Conservation (phyloP, 2,888 invertebrate species). For the Nineta flava region DNA sequence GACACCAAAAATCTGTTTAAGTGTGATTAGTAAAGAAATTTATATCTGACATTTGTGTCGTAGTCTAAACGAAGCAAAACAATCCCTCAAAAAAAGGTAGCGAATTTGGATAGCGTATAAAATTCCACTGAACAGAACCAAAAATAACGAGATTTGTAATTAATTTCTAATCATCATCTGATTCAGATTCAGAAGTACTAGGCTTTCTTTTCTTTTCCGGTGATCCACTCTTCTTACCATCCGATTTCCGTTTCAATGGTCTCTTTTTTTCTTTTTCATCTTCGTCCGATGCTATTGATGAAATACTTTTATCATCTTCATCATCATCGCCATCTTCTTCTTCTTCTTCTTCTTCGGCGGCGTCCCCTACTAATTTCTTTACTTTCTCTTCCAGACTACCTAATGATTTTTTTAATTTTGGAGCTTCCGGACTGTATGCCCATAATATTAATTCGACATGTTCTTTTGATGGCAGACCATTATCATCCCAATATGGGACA, state of each 20-base stretch:
- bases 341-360: constrained; percentile 3
- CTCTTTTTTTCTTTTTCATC: constrained; percentile 12
- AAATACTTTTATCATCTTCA: constrained; percentile 10
- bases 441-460: constrained; percentile 55
- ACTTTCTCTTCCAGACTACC: constrained; percentile 31
- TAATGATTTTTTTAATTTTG: constrained; percentile 44
- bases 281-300: constrained; percentile 10
- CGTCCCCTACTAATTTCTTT: constrained; percentile 9
- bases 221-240: not conserved
- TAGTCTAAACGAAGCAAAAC: no score
- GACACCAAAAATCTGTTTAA: no score
- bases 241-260: constrained; percentile 20
- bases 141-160: no score
- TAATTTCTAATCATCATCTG: no score
- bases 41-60: no score
- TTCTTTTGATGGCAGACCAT: constrained; percentile 49
- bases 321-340: constrained; percentile 2
- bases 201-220: no score
- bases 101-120: no score
- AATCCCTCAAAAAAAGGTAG: no score
- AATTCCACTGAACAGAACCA: no score
- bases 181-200: no score
- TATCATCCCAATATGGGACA: constrained; percentile 43
- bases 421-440: constrained; percentile 59
- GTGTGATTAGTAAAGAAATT: no score